These are phyloP conservation scores for Suillia variegata DNA, from an alignment of 2,888 invertebrate genomes.

Conservation along the genomic window DNA sequence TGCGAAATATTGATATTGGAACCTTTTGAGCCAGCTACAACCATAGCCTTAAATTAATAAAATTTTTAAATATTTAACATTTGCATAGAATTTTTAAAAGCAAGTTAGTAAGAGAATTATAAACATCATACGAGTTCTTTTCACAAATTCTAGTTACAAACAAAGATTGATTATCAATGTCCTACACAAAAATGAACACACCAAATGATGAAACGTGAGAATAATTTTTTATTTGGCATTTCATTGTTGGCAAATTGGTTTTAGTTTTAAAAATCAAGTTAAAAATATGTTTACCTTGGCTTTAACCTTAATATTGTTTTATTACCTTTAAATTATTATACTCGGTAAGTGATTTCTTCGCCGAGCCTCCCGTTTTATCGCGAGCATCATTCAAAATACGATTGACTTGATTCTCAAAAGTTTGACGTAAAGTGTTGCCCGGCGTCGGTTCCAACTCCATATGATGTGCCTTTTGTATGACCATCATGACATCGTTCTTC, in stretches of 20 bases:
- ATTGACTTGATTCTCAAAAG: conserved; percentile 98
- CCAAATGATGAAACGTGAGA: too few relatives aligned
- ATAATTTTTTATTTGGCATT: too few relatives aligned
- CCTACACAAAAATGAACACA: too few relatives aligned
- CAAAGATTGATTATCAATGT: not conserved
- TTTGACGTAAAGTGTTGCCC: conserved; percentile 95
- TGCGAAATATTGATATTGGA: conserved; percentile 99
- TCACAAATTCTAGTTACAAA: too few relatives aligned
- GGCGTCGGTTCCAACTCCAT: conserved; percentile 97
- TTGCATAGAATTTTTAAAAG: too few relatives aligned
- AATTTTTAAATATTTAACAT: not conserved
- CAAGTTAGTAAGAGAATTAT: not conserved
- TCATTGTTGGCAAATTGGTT: too few relatives aligned
- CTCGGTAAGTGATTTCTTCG: conserved; percentile 95
- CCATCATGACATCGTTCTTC: conserved; percentile 96
- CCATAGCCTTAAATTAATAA: conserved; percentile 78
- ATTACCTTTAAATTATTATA: conserved; percentile 90
- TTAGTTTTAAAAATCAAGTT: too few relatives aligned
- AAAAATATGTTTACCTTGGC: too few relatives aligned
- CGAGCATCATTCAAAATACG: conserved; percentile 97
- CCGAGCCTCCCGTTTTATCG: conserved; percentile 97
- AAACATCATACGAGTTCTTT: not conserved
- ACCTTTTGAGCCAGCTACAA: conserved; percentile 96
- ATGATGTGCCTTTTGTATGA: conserved; percentile 89
- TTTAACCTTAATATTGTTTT: too few relatives aligned